Evolutionary conservation across 2,888 invertebrate genomes (phyloP).

Genomic region (Yponomeuta sedellus): DNA sequence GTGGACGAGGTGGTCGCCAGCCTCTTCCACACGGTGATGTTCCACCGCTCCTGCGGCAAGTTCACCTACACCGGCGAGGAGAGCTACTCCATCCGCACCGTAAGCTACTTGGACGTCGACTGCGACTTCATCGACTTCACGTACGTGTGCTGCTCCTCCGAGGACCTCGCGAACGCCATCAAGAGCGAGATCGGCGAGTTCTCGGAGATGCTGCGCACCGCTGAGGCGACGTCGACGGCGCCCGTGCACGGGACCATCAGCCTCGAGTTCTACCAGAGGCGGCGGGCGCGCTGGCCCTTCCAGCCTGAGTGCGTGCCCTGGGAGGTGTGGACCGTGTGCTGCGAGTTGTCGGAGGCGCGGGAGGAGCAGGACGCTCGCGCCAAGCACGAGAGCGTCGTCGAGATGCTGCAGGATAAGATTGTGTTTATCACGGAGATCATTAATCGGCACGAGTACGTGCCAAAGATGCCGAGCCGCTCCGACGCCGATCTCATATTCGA

Average conservation of each 20-base stretch:
- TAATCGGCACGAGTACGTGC: slow-evolving; percentile 96
- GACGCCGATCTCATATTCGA: slow-evolving; percentile 97
- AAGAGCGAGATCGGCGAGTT: slow-evolving; percentile 86
- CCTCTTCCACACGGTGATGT: slow-evolving; percentile 93
- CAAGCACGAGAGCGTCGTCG: slow-evolving; percentile 91
- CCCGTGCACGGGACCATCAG: slow-evolving; percentile 90
- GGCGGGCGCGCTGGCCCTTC: slow-evolving; percentile 92
- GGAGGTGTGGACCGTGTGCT: slow-evolving; percentile 98
- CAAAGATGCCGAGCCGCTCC: slow-evolving; percentile 94
- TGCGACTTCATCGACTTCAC: slow-evolving; percentile 99
- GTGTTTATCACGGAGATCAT: slow-evolving; percentile 96
- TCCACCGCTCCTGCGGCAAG: slow-evolving; percentile 93
- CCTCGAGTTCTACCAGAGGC: slow-evolving; percentile 95
- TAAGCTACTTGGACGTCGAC: slow-evolving; percentile 97
- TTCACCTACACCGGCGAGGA: slow-evolving; percentile 96
- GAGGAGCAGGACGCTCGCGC: slow-evolving; percentile 92
- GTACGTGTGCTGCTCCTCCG: slow-evolving; percentile 95
- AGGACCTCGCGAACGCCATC: slow-evolving; percentile 82
- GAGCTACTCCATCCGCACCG: slow-evolving; percentile 95
- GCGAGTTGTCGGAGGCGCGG: slow-evolving; percentile 90
- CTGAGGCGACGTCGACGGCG: slow-evolving; percentile 72
- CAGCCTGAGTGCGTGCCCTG: slow-evolving; percentile 95
- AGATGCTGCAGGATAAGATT: slow-evolving; percentile 93
- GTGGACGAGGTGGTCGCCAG: slow-evolving; percentile 94
- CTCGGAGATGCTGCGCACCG: slow-evolving; percentile 85